phyloP scores from a whole-genome alignment of 2,113 vertebrate species.

The Quiscalus mexicanus region DNA sequence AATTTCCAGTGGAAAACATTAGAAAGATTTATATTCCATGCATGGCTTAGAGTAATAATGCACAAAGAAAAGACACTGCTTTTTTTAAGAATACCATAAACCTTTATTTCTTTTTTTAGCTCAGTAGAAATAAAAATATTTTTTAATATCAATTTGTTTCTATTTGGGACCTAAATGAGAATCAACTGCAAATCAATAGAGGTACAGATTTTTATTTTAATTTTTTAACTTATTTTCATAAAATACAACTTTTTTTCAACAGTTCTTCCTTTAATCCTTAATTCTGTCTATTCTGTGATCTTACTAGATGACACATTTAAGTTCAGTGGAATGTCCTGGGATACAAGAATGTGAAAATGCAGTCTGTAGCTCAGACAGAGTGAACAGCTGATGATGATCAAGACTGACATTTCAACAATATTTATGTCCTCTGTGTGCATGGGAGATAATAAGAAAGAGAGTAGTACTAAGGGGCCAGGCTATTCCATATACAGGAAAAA shows the following conservation, averaged over 20 bases:
- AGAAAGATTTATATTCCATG: not conserved
- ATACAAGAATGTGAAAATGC: not conserved
- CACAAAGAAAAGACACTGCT: not conserved
- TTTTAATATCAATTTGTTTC: not conserved
- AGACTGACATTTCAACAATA: slow-evolving; percentile 41
- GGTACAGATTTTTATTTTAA: not conserved
- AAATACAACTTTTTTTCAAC: not conserved
- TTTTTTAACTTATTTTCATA: not conserved
- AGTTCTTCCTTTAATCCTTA: not conserved
- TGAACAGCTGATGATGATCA: slow-evolving; percentile 19
- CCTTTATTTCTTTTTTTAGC: not conserved
- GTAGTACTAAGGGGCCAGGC: not conserved
- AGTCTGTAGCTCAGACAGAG: not conserved
- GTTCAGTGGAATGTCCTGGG: not conserved
- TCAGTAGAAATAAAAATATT: not conserved
- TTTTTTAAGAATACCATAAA: not conserved
- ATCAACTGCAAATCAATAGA: not conserved
- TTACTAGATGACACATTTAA: not conserved
- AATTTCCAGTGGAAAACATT: not conserved
- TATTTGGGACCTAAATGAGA: not conserved
- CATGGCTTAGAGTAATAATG: not conserved
- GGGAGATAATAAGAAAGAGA: not conserved
- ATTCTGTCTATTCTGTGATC: not conserved
- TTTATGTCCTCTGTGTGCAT: not conserved
- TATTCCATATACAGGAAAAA: slow-evolving; percentile 38